Percentiles rank a stretch among this genome's conserved stretches.
Conservation (phyloP, 2,797 vertebrate genomes). For the Holocentrus rufus region DNA sequence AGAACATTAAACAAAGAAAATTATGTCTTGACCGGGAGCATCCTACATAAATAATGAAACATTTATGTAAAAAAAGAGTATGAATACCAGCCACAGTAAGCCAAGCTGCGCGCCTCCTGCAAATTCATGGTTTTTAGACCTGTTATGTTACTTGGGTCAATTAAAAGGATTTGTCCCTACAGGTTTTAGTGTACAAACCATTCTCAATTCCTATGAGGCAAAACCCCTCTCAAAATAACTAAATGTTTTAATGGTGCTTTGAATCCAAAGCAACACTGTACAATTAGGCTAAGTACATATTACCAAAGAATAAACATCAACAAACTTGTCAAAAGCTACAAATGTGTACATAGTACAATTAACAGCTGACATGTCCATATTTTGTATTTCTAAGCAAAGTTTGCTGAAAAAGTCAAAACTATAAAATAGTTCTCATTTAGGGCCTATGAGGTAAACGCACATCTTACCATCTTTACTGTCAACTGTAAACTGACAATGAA, state of each 20-base stretch:
- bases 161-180: background rate
- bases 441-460: background rate
- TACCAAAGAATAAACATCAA: background rate
- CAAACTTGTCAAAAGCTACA: background rate
- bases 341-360: background rate
- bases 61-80: background rate
- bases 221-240: background rate
- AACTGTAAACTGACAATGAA: slow-evolving; percentile 21
- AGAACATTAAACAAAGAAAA: background rate
- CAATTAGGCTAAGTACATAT: background rate
- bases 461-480: background rate
- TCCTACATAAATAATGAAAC: no score
- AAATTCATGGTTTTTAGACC: background rate
- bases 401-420: background rate
- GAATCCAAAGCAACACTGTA: background rate
- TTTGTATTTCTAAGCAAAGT: background rate
- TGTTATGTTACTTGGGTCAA: background rate
- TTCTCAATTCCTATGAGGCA: background rate
- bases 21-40: background rate
- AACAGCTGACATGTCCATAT: background rate
- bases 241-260: background rate
- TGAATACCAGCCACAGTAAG: background rate
- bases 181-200: background rate
- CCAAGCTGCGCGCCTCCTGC: background rate
- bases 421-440: background rate